A percentile compares a stretch with the other conserved stretches of the same genome.
phyloP scores from a whole-genome alignment of 2,888 invertebrate genomes.

The Leucophenga montana region DNA sequence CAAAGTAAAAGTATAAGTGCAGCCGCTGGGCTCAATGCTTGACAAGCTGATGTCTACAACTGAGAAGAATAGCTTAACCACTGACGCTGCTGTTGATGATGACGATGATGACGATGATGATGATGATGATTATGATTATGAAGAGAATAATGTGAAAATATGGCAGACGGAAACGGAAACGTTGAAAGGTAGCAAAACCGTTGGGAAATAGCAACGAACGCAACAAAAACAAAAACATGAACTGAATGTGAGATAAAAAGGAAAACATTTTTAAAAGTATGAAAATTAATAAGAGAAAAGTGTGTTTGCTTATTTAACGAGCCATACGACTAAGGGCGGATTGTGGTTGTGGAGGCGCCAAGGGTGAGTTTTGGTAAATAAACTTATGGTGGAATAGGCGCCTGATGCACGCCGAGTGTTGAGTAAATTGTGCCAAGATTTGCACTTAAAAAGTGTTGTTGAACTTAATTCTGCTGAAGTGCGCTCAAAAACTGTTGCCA shows the following conservation, averaged over 20 bases:
- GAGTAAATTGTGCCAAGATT: slow-evolving; percentile 11
- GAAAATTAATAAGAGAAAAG: slow-evolving; percentile 17
- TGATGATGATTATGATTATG: too few species aligned
- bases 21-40: slow-evolving; percentile 12
- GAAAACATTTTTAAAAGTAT: slow-evolving; percentile 6
- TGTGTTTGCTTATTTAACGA: slow-evolving; percentile 24
- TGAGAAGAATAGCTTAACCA: slow-evolving; percentile 1
- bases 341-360: background rate
- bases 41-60: slow-evolving; percentile 20
- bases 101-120: background rate
- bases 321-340: background rate
- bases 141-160: too few species aligned
- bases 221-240: too few species aligned
- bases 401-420: too few species aligned
- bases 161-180: background rate
- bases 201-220: too few species aligned
- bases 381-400: background rate
- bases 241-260: background rate
- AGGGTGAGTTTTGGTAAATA: background rate
- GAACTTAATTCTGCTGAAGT: background rate
- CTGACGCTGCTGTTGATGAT: background rate
- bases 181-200: background rate
- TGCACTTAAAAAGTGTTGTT: slow-evolving; percentile 6
- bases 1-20: too few species aligned
- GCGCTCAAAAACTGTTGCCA: background rate